Percentiles rank a stretch among this genome's conserved stretches.
Evolutionary conservation across 2,797 vertebrate species (phyloP).

Genomic region (Aeoliscus strigatus): DNA sequence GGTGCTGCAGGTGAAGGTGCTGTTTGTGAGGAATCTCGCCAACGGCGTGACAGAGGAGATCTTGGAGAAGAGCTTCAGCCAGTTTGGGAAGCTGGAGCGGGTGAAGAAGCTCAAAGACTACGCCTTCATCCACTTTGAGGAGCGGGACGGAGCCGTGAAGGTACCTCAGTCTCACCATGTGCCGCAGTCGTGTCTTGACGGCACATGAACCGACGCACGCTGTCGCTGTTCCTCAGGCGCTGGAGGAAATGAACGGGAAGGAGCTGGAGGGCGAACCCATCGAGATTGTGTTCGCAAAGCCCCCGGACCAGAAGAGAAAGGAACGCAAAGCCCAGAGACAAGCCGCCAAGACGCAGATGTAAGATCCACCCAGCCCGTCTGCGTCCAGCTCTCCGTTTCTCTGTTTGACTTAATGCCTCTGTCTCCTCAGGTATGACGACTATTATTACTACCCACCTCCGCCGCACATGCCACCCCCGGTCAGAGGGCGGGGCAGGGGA

Average conservation of each 20-base stretch:
- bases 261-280: conserved; percentile 93
- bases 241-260: conserved; percentile 96
- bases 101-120: conserved; percentile 98
- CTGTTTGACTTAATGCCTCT: neutral
- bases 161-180: conserved; percentile 67
- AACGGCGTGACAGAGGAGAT: conserved; percentile 93
- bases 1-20: conserved; percentile 84
- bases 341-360: conserved; percentile 94
- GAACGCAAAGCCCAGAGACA: conserved; percentile 96
- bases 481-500: conserved; percentile 84
- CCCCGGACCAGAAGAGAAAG: conserved; percentile 96
- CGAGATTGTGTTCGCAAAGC: conserved; percentile 97
- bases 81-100: conserved; percentile 91
- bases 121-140: conserved; percentile 96
- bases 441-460: conserved; percentile 96
- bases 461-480: conserved; percentile 89
- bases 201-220: neutral
- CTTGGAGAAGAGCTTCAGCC: conserved; percentile 89
- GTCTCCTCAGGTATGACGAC: conserved; percentile 88
- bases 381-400: neutral
- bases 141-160: conserved; percentile 92
- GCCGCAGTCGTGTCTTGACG: neutral
- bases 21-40: conserved; percentile 93
- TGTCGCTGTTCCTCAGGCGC: conserved; percentile 74
- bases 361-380: conserved; percentile 44